Evolutionary conservation across 2,888 invertebrate genomes (phyloP), one percentile per base, ranked within the genome.

Genomic region (Calameuta filiformis): DNA sequence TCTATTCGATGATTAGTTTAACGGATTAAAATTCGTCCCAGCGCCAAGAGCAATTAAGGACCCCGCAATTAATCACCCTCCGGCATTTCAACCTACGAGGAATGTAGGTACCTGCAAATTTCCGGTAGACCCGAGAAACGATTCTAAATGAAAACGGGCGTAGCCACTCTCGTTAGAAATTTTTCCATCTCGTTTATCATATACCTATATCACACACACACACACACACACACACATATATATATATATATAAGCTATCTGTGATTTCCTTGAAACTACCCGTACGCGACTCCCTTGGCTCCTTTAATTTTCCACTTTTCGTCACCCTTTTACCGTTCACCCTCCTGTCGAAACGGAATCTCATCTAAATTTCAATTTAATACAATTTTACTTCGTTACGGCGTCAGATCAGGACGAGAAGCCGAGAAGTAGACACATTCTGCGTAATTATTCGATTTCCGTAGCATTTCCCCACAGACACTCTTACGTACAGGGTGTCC

Each of bases 41-140:
- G 33, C 33, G 71, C 71, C 6, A 34, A 71, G 83, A 80, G 82
- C 83, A 82, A 83, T 84, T 84, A 85, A 84, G 83, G 78, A 80
- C 80, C 81, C 77, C 81, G 77, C 79, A 75, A 76, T 71, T 33
- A 34, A 71, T 71, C 71, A 71, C 31, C 71, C 71, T 78, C 74
- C 74, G 77, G 77, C 79, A 82, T 79, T 83, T 85, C 87, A 87
- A 85, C 87, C 87, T 87, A 86, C 78, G 83, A 87, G 88, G 88
- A 88, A 88, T 86, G 87, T 85, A 85, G 85, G 85, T 89, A 89
- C 89, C 88, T 90, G 89, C 87, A 87, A 89, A 89, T 89, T 89
- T 90, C 90, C 90, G 88, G 86, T 83, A 85, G 81, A 80, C 23
- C 56, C 83, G 34, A 74, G 74, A 74, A 37, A 37, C 35, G 74